Evolutionary conservation across 2,888 invertebrate species (phyloP).

Genomic region (Carcina quercana): DNA sequence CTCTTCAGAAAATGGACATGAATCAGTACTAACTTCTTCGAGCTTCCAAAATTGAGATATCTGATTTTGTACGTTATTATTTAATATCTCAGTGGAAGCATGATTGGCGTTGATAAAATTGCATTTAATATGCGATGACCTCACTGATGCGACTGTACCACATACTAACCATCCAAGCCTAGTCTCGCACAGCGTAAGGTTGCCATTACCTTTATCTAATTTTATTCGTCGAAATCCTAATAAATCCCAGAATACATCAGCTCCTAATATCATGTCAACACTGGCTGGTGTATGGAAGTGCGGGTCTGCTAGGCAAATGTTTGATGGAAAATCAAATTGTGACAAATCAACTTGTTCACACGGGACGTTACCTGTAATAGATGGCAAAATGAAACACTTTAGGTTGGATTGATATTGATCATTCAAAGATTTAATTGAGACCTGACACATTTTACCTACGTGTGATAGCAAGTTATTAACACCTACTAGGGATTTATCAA

Average conservation of each 20-base stretch:
- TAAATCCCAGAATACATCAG: no score
- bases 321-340: constrained; percentile 14
- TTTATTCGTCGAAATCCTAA: constrained; percentile 14
- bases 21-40: constrained; percentile 12
- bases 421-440: constrained; percentile 10
- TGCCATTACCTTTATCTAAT: constrained; percentile 14
- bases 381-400: constrained; percentile 18
- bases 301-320: constrained; percentile 19
- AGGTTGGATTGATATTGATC: constrained; percentile 5
- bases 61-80: constrained; percentile 5
- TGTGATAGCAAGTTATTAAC: constrained; percentile 15
- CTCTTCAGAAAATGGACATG: constrained; percentile 12
- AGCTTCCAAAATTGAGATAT: constrained; percentile 15
- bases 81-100: not conserved
- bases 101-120: not conserved
- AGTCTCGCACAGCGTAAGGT: constrained; percentile 11
- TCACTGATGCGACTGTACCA: constrained; percentile 7
- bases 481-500: constrained; percentile 13
- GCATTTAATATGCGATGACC: not conserved
- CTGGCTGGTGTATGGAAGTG: constrained; percentile 16
- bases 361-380: constrained; percentile 14
- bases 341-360: constrained; percentile 10
- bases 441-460: constrained; percentile 13
- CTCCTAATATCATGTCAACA: no score
- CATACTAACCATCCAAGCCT: constrained; percentile 15